A percentile compares a stretch with the other conserved stretches of the same genome.
Conservation (phyloP, 1,140 invertebrate species). For the Nymphalis io region DNA sequence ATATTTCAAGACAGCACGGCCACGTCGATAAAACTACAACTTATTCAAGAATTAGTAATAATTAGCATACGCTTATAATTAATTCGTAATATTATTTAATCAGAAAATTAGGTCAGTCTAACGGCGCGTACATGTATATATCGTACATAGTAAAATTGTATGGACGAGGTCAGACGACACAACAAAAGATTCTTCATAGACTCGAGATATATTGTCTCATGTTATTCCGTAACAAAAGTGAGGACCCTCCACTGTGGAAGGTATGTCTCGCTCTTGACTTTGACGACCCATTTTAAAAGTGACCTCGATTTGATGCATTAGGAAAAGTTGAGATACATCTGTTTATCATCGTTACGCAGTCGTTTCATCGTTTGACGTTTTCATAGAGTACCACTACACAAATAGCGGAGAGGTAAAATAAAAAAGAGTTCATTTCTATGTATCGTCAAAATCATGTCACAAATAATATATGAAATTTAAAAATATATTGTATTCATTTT, state of each 20-base stretch:
- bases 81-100: background rate
- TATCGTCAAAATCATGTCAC: too few relatives aligned
- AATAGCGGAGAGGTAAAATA: too few relatives aligned
- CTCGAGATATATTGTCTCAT: slow-evolving; percentile 19
- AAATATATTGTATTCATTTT: too few relatives aligned
- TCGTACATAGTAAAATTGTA: slow-evolving; percentile 16
- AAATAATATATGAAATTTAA: too few relatives aligned
- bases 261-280: slow-evolving; percentile 22
- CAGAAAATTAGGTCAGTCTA: slow-evolving; percentile 1
- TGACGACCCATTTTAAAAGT: background rate
- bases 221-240: slow-evolving; percentile 10
- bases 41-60: background rate
- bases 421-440: too few relatives aligned
- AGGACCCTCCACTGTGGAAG: slow-evolving; percentile 13
- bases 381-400: too few relatives aligned
- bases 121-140: background rate
- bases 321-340: background rate
- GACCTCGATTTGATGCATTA: slow-evolving; percentile 13
- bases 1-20: too few relatives aligned
- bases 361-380: too few relatives aligned
- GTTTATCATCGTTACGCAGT: background rate
- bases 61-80: background rate
- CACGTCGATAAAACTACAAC: too few relatives aligned
- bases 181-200: slow-evolving; percentile 28
- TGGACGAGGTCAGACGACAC: slow-evolving; percentile 15